Base-by-base conservation (phyloP, 2,888 invertebrate genomes). In the Amblyteles armatorius region DNA sequence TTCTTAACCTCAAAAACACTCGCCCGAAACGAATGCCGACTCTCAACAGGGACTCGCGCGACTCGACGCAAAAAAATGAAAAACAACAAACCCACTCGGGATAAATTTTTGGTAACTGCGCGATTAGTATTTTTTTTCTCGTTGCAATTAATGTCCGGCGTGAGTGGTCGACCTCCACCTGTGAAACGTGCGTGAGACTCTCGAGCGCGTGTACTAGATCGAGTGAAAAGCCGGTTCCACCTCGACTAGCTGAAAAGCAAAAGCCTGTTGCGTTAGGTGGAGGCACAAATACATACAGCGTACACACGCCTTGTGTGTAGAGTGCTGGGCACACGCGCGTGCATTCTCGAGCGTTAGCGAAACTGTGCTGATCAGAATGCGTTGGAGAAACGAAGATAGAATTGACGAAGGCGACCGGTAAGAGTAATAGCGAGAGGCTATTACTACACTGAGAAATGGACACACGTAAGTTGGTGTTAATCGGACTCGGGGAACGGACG, bases 141-240 rank as follows among this genome's bases (percentile, higher is more conserved):
- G 13, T 26, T 48, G 16, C 40, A 22, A 44, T 68, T 11, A 44
- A 68, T 22, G n/a, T 69, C 77, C 77, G 26, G 26, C 71, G 60
- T 76, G 60, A 72, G 78, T 71, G 67, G 82, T 86, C 83, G 87
- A 83, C 86, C 87, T 86, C 77, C 84, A 82, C 76, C 81, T 55
- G 74, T n/a, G 84, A 79, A 71, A 81, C 71, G 26, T 52, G 79
- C 76, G 76, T 79, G 71, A 83, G 71, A 52, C 67, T 29, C 60
- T 33, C 60, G 7, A 29, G 5, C 33, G 55, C 57, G 50, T 60
- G 71, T 80, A 76, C 73, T 60, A 81, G 67, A 84, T 84, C 72
- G 60, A 78, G 16, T 44, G 60, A 65, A 79, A 74, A 84, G 81
- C 86, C 82, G 82, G 86, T 86, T 87, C 52, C 78, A 71, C 72